phyloP scores from a whole-genome alignment of 2,113 vertebrate genomes.

The Motacilla alba region DNA sequence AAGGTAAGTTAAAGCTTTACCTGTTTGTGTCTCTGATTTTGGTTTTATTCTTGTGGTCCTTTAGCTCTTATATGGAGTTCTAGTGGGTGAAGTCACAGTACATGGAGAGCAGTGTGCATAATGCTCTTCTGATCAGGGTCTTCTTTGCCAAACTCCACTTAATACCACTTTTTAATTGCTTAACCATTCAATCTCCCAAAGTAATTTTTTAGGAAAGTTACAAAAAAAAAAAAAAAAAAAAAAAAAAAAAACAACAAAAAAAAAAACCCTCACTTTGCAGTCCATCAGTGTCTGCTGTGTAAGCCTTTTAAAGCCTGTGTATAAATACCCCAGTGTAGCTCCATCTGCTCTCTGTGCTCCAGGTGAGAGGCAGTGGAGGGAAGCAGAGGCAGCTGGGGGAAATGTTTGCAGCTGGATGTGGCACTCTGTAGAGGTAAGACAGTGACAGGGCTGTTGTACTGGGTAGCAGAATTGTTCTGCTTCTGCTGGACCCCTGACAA shows the following conservation, averaged over 20 bases:
- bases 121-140: neutral
- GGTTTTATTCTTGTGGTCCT: neutral
- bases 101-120: neutral
- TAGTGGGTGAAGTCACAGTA: neutral
- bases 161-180: neutral
- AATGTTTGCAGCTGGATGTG: neutral
- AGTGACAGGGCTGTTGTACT: neutral
- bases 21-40: neutral
- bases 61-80: neutral
- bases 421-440: neutral
- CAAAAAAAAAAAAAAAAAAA: neutral
- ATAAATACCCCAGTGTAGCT: neutral
- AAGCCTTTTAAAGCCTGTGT: neutral
- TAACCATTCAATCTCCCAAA: neutral
- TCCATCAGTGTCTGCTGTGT: neutral
- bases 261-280: neutral
- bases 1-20: neutral
- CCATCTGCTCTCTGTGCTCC: neutral
- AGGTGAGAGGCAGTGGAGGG: neutral
- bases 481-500: neutral
- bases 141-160: neutral
- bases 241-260: neutral
- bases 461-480: neutral
- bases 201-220: neutral
- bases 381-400: neutral